A percentile compares a stretch with the other conserved stretches of the same genome.
phyloP scores from a whole-genome alignment of 2,888 invertebrate species.

The Zhuqinia jingwanae region DNA sequence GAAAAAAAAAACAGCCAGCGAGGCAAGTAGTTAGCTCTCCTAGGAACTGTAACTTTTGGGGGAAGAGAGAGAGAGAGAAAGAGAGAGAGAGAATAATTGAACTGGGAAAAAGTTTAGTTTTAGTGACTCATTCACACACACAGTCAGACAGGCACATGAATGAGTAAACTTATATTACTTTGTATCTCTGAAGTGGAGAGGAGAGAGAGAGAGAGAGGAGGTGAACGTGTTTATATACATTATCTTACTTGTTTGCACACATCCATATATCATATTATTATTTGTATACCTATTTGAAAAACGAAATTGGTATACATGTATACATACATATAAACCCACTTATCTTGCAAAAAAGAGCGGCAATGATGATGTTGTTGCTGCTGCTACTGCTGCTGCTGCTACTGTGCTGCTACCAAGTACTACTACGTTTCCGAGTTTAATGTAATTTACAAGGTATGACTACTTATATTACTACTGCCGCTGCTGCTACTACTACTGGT shows the following conservation, averaged over 20 bases:
- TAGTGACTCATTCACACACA: slow-evolving; percentile 70
- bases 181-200: not conserved
- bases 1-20: slow-evolving; percentile 20
- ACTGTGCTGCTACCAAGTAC: not conserved
- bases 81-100: slow-evolving; percentile 66
- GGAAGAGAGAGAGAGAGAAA: slow-evolving; percentile 42
- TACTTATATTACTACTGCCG: not conserved
- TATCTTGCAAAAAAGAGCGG: not conserved
- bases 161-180: slow-evolving; percentile 18
- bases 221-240: slow-evolving; percentile 32
- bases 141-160: slow-evolving; percentile 23
- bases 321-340: not conserved
- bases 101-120: slow-evolving; percentile 72
- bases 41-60: slow-evolving; percentile 68
- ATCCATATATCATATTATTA: not conserved
- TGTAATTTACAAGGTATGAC: slow-evolving; percentile 66
- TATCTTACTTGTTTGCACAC: slow-evolving; percentile 34
- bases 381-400: slow-evolving; percentile 7
- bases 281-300: no score
- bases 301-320: no score
- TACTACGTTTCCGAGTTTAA: slow-evolving; percentile 44
- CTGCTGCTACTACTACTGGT: not conserved
- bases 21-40: slow-evolving; percentile 63
- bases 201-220: not conserved
- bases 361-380: slow-evolving; percentile 5